Base-by-base conservation (phyloP, 2,888 invertebrate species). In the Trachelus troglodyta region DNA sequence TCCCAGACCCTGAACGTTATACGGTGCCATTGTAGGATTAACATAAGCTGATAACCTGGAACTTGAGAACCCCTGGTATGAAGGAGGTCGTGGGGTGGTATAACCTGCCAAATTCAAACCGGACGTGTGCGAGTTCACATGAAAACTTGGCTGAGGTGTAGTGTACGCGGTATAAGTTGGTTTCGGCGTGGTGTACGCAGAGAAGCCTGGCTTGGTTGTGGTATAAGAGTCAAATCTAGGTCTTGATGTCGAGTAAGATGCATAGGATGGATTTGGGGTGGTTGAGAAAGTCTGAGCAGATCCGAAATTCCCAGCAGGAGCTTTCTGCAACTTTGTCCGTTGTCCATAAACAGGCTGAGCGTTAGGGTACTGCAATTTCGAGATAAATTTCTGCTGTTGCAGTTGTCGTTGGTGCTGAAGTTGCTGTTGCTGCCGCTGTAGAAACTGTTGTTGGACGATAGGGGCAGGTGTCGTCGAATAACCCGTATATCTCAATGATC, bases 241-340 rank as follows among this genome's bases (percentile, higher is more conserved):
- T 68, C 56, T 78, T 30, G 78, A 69, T 15, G 78, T 78, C 15
- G 78, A 68, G 73, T 78, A 78, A 12, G 34, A 31, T 1, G 31
- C 23, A 34, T 78, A 78, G 12, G 37, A 56, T 30, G 78, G 76
- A 31, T 80, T 85, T 3, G 82, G 34, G 0, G 86, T 86, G 0
- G 86, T 78, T 11, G 80, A 75, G 69, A 77, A 81, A 69, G 1
- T 79, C 6, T 80, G 82, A 31, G 83, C 85, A 34, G 81, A 69
- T 30, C 79, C 82, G 34, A 83, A 85, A 69, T 84, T 80, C 3
- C 84, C 79, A 1, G 81, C 79, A 30, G 85, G 81, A 1, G 81
- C 82, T 76, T 89, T 88, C 12, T 87, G 87, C 23, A 91, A 82
- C 77, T 89, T 90, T 3, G 89, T 90, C 4, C 89, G 87, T 74